These are phyloP conservation scores for Chloropsis cyanopogon DNA, from an alignment of 2,113 vertebrate genomes.

Conservation along the genomic window DNA sequence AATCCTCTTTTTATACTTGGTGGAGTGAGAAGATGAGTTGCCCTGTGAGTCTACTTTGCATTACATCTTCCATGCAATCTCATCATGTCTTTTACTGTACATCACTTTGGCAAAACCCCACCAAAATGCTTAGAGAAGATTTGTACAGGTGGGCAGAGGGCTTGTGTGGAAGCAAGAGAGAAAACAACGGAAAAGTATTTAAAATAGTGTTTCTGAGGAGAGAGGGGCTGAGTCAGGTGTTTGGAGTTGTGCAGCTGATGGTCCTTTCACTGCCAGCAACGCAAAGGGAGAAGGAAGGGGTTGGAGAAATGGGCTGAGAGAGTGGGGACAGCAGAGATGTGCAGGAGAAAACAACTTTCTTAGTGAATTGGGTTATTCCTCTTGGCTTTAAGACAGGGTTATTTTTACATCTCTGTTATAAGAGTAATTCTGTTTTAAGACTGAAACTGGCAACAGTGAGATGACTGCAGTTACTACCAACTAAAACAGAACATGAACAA, in stretches of 20 bases:
- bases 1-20: not conserved
- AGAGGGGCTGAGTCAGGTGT: not conserved
- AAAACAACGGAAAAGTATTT: not conserved
- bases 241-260: not conserved
- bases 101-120: not conserved
- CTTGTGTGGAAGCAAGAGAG: not conserved
- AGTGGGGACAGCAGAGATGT: not conserved
- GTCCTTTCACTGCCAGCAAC: not conserved
- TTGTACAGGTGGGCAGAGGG: not conserved
- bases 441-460: not conserved
- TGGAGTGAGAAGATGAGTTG: not conserved
- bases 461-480: not conserved
- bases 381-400: not conserved
- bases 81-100: not conserved
- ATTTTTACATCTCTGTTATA: not conserved
- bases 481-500: not conserved
- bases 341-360: not conserved
- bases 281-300: not conserved
- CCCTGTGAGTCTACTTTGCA: accelerated
- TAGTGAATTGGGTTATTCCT: not conserved
- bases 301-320: not conserved
- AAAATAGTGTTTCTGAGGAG: not conserved
- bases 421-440: not conserved
- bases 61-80: not conserved
- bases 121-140: not conserved